Evolutionary conservation across 1,140 invertebrate genomes (phyloP).

Genomic region (Dendrolimus punctatus): DNA sequence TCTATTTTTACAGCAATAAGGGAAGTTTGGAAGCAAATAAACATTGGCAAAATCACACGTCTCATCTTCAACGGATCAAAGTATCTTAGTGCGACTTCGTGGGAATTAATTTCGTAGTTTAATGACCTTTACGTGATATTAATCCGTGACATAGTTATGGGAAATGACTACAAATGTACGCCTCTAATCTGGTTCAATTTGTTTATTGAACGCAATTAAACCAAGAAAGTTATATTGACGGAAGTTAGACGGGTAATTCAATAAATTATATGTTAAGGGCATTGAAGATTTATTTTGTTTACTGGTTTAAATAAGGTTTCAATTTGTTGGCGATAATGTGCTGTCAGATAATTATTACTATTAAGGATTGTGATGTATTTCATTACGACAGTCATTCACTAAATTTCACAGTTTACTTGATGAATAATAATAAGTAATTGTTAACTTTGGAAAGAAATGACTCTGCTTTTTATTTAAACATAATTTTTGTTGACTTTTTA

Average conservation of each 20-base stretch:
- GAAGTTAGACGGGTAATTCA: slow-evolving; percentile 1
- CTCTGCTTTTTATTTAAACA: too few relatives aligned
- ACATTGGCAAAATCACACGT: slow-evolving; percentile 33
- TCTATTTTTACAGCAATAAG: background rate
- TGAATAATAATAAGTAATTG: too few relatives aligned
- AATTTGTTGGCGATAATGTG: background rate
- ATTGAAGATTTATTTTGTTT: too few relatives aligned
- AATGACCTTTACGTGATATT: slow-evolving; percentile 36
- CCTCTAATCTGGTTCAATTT: slow-evolving; percentile 15
- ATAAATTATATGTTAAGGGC: too few relatives aligned
- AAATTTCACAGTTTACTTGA: too few relatives aligned
- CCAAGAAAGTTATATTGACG: background rate
- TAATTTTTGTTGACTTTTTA: too few relatives aligned
- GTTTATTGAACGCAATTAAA: slow-evolving; percentile 3
- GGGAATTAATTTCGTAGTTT: slow-evolving; percentile 56
- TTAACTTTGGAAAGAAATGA: too few relatives aligned
- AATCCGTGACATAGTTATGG: slow-evolving; percentile 40
- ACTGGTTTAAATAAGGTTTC: background rate
- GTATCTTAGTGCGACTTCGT: slow-evolving; percentile 45
- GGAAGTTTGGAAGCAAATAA: slow-evolving; percentile 4
- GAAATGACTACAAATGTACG: slow-evolving; percentile 25
- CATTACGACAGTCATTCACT: too few relatives aligned
- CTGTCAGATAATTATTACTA: too few relatives aligned
- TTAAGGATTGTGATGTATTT: too few relatives aligned
- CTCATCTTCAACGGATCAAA: slow-evolving; percentile 40